phyloP scores from a whole-genome alignment of 2,113 vertebrate genomes.

The Indicator maculatus region DNA sequence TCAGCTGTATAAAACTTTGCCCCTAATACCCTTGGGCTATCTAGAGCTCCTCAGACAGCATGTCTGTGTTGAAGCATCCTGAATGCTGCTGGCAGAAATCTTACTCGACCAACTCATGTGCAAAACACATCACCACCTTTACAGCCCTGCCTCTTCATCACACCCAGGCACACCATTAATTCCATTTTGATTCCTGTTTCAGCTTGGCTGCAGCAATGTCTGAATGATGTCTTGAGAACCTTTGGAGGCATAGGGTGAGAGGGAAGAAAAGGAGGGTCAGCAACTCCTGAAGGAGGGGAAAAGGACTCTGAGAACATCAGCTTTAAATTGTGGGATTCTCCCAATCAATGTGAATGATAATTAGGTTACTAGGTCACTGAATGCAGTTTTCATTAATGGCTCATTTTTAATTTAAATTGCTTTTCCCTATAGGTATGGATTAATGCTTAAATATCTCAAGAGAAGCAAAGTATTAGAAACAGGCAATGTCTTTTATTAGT shows the following conservation, averaged over 20 bases:
- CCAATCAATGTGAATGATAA: conserved; percentile 22
- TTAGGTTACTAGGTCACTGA: conserved; percentile 59
- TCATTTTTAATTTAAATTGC: conserved; percentile 58
- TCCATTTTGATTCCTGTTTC: neutral
- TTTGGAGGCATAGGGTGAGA: neutral
- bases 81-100: neutral
- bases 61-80: neutral
- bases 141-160: neutral
- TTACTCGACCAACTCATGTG: neutral
- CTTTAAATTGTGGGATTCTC: neutral
- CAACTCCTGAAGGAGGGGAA: neutral
- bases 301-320: neutral
- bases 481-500: conserved; percentile 38
- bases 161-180: neutral
- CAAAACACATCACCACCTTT: neutral
- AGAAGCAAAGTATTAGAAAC: conserved; percentile 34
- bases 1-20: neutral
- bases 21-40: neutral
- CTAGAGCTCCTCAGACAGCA: neutral
- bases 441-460: conserved; percentile 44
- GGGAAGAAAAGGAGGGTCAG: neutral
- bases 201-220: rapidly evolving
- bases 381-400: conserved; percentile 53
- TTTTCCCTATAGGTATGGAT: conserved; percentile 51
- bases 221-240: neutral